Percentiles rank a stretch among this genome's conserved stretches.
phyloP scores from a whole-genome alignment of 2,888 invertebrate genomes.

The Deilephila porcellus region DNA sequence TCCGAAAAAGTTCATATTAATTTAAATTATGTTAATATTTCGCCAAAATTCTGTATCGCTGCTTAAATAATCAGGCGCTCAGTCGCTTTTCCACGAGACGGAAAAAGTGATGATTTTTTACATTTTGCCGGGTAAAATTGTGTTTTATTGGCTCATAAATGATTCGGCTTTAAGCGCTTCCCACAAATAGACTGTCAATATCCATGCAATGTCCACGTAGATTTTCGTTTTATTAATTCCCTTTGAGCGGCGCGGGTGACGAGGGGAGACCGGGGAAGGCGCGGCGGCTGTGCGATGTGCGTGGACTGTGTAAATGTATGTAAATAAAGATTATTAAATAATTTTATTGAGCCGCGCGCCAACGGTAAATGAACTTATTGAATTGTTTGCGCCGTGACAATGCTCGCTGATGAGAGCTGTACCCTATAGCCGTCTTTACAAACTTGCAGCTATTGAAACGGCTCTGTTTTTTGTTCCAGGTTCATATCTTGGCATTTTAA shows the following conservation, averaged over 20 bases:
- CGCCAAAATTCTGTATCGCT: background rate
- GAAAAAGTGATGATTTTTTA: background rate
- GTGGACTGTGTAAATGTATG: constrained; percentile 41
- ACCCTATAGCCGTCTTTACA: background rate
- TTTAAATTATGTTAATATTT: background rate
- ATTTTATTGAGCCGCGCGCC: constrained; percentile 21
- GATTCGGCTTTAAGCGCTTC: constrained; percentile 42
- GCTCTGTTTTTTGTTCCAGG: constrained; percentile 5
- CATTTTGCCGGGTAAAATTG: constrained; percentile 11
- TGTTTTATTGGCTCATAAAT: constrained; percentile 40
- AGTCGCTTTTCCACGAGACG: background rate
- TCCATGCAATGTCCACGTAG: constrained; percentile 34
- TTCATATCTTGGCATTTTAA: constrained; percentile 7
- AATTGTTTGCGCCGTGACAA: constrained; percentile 20
- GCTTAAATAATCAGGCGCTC: background rate
- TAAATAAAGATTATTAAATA: constrained; percentile 33
- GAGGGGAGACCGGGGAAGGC: background rate
- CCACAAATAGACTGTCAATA: constrained; percentile 41
- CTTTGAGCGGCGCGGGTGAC: constrained; percentile 38
- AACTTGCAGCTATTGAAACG: constrained; percentile 1
- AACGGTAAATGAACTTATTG: constrained; percentile 21
- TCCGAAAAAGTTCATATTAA: background rate
- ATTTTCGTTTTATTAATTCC: constrained; percentile 41
- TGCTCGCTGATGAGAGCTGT: constrained; percentile 7
- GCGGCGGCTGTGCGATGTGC: constrained; percentile 15